Percentiles rank a stretch among this genome's conserved stretches.
Evolutionary conservation across 2,113 vertebrate species (phyloP).

Genomic region (Lepisosteus osseus): DNA sequence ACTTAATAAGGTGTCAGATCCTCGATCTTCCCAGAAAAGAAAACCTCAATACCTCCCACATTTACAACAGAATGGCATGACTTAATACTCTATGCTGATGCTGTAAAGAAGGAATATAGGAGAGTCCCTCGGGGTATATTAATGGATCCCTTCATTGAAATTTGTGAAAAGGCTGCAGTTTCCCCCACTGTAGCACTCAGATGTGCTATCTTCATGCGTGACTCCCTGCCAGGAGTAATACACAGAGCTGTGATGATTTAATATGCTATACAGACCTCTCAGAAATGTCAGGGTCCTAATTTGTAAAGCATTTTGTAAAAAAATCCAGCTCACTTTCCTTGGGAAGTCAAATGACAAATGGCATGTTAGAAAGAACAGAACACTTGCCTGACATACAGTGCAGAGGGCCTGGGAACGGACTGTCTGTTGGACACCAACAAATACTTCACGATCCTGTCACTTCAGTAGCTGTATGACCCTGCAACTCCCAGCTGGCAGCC

Average conservation of each 20-base stretch:
- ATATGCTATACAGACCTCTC: no score
- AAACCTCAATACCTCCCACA: not conserved
- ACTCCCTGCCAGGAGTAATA: not conserved
- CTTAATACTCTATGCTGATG: not conserved
- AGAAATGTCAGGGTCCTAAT: no score
- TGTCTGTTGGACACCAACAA: no score
- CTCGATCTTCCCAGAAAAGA: not conserved
- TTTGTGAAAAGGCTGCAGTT: conserved; percentile 1
- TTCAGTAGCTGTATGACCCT: no score
- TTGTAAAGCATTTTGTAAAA: no score
- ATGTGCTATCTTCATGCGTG: not conserved
- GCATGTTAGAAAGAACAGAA: no score
- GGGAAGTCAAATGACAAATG: no score
- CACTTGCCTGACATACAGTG: no score
- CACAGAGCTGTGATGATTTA: not conserved
- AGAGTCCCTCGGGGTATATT: not conserved
- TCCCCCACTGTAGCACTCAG: not conserved
- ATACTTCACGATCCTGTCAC: no score
- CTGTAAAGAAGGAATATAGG: not conserved
- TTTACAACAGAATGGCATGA: not conserved
- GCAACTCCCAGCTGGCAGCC: no score
- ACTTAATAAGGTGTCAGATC: not conserved
- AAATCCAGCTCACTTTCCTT: no score
- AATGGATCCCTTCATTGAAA: not conserved
- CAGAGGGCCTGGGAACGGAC: no score